phyloP scores from a whole-genome alignment of 2,888 invertebrate species.

The Xestia xanthographa region DNA sequence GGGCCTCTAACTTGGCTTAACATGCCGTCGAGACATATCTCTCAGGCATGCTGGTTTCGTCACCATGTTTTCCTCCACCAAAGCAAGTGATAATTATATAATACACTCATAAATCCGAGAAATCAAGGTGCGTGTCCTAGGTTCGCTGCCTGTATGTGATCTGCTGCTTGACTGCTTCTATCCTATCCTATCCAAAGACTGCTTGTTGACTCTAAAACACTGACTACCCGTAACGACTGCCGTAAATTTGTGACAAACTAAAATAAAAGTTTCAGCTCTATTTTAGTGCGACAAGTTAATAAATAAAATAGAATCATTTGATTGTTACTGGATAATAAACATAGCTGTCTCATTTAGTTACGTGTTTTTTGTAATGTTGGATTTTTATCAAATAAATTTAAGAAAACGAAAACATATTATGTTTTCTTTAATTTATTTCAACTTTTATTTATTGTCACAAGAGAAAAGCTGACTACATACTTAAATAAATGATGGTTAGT shows the following conservation, averaged over 20 bases:
- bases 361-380: constrained; percentile 6
- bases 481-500: background rate
- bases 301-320: constrained; percentile 36
- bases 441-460: background rate
- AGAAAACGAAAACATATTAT: background rate
- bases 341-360: constrained; percentile 13
- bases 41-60: too few species aligned
- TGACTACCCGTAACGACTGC: background rate
- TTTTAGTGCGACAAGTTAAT: constrained; percentile 13
- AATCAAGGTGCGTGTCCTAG: too few species aligned
- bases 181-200: too few species aligned
- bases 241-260: background rate
- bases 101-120: too few species aligned
- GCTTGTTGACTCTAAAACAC: background rate
- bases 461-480: background rate
- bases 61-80: too few species aligned
- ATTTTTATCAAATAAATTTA: background rate
- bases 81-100: too few species aligned
- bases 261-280: background rate
- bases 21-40: too few species aligned
- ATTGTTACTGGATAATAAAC: constrained; percentile 41
- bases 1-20: too few species aligned
- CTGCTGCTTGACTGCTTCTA: too few species aligned
- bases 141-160: too few species aligned
- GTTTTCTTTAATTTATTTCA: background rate